These are phyloP conservation scores for Ellobius talpinus DNA, from an alignment of 2,113 vertebrate genomes.

Conservation along the genomic window DNA sequence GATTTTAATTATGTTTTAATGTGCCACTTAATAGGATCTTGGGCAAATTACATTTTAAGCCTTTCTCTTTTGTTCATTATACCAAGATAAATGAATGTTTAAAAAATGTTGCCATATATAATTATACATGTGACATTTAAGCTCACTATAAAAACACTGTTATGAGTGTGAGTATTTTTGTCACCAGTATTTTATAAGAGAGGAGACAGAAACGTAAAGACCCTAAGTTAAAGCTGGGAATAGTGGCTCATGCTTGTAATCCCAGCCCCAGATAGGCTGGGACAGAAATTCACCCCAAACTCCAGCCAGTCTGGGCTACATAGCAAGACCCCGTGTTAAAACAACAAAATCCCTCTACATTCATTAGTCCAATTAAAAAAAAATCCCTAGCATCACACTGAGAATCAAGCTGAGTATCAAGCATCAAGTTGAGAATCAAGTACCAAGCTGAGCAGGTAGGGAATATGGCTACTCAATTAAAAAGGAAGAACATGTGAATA, in stretches of 20 bases:
- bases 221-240: neutral
- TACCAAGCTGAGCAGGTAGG: neutral
- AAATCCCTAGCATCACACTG: neutral
- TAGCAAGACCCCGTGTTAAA: neutral
- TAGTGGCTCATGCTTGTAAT: neutral
- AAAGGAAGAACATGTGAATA: neutral
- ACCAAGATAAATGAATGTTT: neutral
- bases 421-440: neutral
- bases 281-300: neutral
- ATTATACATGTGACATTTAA: neutral
- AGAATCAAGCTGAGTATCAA: neutral
- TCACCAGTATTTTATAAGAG: neutral
- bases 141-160: neutral
- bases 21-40: neutral
- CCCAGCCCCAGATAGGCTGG: neutral
- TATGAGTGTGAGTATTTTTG: neutral
- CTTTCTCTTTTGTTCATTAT: neutral
- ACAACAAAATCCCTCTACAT: neutral
- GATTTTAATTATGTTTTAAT: neutral
- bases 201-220: neutral
- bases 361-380: too few relatives aligned
- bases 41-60: neutral
- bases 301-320: neutral
- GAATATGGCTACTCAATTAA: fast-evolving
- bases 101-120: neutral